These are phyloP conservation scores for Bugulina stolonifera DNA, from an alignment of 2,888 invertebrate species.

Conservation along the genomic window DNA sequence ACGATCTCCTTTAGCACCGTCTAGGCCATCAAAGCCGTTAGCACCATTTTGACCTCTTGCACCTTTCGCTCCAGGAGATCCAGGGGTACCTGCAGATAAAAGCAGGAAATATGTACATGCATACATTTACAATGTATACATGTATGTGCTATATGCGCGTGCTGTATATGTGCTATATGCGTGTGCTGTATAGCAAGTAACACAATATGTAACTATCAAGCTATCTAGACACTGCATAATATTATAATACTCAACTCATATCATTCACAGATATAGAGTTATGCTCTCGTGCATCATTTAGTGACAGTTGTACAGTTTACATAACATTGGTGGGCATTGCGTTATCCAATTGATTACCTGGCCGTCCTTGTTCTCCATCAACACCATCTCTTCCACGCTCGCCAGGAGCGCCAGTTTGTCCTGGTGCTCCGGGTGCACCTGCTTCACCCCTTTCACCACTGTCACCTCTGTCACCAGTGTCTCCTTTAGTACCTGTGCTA, in stretches of 20 bases:
- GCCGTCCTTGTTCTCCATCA: background rate
- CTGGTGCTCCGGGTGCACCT: background rate
- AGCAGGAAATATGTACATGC: no score
- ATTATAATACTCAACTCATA: background rate
- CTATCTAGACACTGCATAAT: conserved; percentile 17
- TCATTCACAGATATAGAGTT: no score
- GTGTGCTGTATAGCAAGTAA: no score
- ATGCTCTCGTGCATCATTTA: no score
- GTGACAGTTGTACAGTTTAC: no score
- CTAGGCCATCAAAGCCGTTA: conserved; percentile 7
- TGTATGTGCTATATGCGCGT: no score
- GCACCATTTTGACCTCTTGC: background rate
- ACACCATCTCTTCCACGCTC: conserved; percentile 6
- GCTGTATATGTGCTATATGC: no score
- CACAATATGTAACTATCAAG: no score
- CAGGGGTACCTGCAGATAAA: background rate
- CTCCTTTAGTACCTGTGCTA: background rate
- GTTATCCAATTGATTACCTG: no score
- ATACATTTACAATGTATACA: no score
- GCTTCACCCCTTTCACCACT: background rate
- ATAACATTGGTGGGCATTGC: no score
- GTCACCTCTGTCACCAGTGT: background rate
- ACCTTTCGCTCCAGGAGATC: background rate
- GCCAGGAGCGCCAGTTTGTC: background rate
- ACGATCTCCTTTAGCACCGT: background rate